Base-by-base conservation (phyloP, 2,113 vertebrate genomes). In the Opisthocomus hoazin region DNA sequence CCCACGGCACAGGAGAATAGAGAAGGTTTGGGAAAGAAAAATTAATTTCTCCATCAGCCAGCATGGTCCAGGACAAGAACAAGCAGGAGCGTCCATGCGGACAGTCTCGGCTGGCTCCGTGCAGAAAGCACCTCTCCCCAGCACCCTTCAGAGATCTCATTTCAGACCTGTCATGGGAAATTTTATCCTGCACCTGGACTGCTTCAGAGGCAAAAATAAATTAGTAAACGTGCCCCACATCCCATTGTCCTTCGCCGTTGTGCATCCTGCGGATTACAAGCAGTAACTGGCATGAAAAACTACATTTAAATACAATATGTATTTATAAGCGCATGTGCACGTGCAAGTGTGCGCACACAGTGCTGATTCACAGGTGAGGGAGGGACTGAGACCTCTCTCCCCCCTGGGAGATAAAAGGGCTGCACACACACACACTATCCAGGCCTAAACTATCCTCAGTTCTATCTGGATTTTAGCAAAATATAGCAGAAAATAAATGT, bases 151-250 rank as follows among this genome's bases (percentile, higher is more conserved):
- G 77, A 84, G 93, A 89, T 96, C 96, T 87, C 90, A 84, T 96
- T 96, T 95, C 94, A 96, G 77, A 96, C 79, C 83, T 36, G 65
- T 69, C 89, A 79, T 15, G 69, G 61, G 92, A 94, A 96, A 96
- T 92, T 70, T 81, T 87, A 94, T 92, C 95, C 94, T 57, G 61
- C 12, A 15, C 86, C 65, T 71, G 68, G 68, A 37, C 76, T 89
- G 24, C 92, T 89, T 84, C 11, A 87, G 37, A 78, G 53, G 73
- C 60, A 91, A 81, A 94, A 93, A 89, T 88, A 93, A 92, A 93
- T 81, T 89, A 90, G 84, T 75, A 90, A 88, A 61, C 3, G 1
- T 63, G 80, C 84, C 63, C 77, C 41, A 22, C 51, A 58, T 45
- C 63, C 74, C 70, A 3, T 34, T 75, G 86, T 76, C 91, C 96